Conservation (phyloP, 1,140 invertebrate species). For the Bradysia coprophila region DNA sequence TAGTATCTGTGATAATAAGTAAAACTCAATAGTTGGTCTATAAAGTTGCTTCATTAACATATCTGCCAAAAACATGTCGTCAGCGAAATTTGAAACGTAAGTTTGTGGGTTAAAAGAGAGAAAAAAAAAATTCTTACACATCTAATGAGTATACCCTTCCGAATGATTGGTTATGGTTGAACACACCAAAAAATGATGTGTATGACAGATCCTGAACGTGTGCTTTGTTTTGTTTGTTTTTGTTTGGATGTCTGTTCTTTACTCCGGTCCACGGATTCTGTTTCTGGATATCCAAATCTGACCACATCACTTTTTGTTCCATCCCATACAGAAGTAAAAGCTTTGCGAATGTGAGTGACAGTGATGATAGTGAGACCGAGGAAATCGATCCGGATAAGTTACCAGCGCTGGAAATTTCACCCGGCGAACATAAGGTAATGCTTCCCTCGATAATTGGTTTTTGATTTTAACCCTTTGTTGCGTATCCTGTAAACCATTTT, state of each 20-base stretch:
- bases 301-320: too few species aligned
- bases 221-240: not conserved
- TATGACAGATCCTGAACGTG: not conserved
- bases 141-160: too few species aligned
- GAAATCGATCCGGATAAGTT: slow-evolving; percentile 24
- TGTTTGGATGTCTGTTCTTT: not conserved
- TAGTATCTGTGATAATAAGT: too few species aligned
- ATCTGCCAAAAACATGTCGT: not conserved
- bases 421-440: slow-evolving; percentile 58
- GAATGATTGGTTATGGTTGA: not conserved
- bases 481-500: too few species aligned
- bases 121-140: too few species aligned
- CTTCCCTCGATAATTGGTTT: too few species aligned
- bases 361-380: slow-evolving; percentile 23
- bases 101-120: not conserved
- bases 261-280: not conserved
- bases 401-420: slow-evolving; percentile 34
- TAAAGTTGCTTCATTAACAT: too few species aligned
- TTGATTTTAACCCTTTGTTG: too few species aligned
- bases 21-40: too few species aligned
- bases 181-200: not conserved
- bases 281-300: not conserved
- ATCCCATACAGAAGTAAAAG: slow-evolving; percentile 1
- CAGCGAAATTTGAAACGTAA: not conserved
- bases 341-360: slow-evolving; percentile 16